Conservation (phyloP, 2,797 vertebrate genomes). For the Rhinella marina region DNA sequence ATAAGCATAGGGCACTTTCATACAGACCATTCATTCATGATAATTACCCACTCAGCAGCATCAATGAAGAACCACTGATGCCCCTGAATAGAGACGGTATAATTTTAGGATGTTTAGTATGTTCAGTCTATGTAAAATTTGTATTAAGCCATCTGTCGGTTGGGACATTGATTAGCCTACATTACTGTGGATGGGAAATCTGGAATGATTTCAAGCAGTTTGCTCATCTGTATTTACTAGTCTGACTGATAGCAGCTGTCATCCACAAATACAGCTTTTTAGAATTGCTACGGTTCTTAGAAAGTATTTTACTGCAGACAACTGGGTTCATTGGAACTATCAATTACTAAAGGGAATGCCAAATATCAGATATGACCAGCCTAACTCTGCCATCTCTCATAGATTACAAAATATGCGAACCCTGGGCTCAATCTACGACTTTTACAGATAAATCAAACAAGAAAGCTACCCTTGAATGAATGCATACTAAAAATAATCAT, state of each 20-base stretch:
- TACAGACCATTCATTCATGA: too few relatives aligned
- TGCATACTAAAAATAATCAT: neutral
- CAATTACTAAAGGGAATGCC: neutral
- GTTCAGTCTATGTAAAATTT: neutral
- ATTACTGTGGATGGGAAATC: neutral
- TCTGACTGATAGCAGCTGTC: conserved; percentile 14
- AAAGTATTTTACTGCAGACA: conserved; percentile 12
- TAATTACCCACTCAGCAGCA: too few relatives aligned
- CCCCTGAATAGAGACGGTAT: neutral
- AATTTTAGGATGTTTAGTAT: neutral
- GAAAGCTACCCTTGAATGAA: neutral
- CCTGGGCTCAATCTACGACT: neutral
- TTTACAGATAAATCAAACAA: too few relatives aligned
- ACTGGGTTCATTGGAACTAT: neutral
- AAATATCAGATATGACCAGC: neutral
- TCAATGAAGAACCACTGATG: too few relatives aligned
- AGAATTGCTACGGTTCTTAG: neutral
- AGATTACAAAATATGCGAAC: neutral
- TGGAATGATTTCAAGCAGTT: neutral
- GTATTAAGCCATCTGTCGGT: neutral
- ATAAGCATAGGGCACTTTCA: too few relatives aligned
- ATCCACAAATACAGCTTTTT: neutral
- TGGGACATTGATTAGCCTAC: neutral
- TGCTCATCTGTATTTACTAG: conserved; percentile 26
- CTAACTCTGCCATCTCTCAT: neutral